phyloP scores from a whole-genome alignment of 2,888 invertebrate genomes.

The Zygaena filipendulae region DNA sequence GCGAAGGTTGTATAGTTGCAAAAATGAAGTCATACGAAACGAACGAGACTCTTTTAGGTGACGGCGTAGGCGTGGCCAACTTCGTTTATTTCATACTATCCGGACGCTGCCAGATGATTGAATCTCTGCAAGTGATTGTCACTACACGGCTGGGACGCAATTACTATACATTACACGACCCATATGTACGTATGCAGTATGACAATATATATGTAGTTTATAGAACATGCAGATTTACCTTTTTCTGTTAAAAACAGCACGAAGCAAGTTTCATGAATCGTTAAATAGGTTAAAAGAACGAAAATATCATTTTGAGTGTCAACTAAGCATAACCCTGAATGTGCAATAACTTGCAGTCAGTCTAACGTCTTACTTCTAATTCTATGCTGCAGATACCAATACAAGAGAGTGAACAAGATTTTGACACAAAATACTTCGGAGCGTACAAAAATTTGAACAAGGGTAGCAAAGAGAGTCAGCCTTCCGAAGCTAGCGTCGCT shows the following conservation, averaged over 20 bases:
- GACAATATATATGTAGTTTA: too few species aligned
- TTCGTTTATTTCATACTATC: constrained; percentile 68
- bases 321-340: too few species aligned
- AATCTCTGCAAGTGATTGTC: constrained; percentile 57
- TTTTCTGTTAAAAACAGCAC: too few species aligned
- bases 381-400: constrained; percentile 39
- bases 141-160: constrained; percentile 33
- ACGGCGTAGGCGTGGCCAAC: constrained; percentile 53
- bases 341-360: too few species aligned
- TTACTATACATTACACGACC: constrained; percentile 55
- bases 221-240: too few species aligned
- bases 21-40: constrained; percentile 65
- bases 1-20: constrained; percentile 75
- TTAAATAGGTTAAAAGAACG: too few species aligned
- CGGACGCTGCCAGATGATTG: constrained; percentile 71
- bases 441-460: constrained; percentile 36
- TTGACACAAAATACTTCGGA: constrained; percentile 51
- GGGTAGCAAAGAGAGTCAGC: constrained; percentile 19
- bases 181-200: constrained; percentile 44
- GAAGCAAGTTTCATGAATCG: too few species aligned
- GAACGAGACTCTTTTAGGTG: constrained; percentile 67
- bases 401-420: constrained; percentile 50
- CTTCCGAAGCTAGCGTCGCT: too few species aligned
- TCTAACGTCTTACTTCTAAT: too few species aligned
- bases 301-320: too few species aligned